Evolutionary conservation across 2,797 vertebrate species (phyloP).

Genomic region (Podarcis siculus): DNA sequence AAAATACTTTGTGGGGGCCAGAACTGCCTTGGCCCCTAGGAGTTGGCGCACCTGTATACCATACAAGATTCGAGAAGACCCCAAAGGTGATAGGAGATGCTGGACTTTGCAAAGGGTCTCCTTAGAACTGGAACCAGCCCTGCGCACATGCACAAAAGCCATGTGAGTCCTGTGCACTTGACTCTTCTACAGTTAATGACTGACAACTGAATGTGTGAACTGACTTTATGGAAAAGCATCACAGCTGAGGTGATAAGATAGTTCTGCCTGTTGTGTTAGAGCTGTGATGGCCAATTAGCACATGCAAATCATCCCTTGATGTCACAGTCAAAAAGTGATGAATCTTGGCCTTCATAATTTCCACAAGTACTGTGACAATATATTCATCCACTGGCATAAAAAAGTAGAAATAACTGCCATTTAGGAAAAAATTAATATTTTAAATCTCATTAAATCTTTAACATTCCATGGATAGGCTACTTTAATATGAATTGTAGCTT

Average conservation of each 20-base stretch:
- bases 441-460: slow-evolving; percentile 69
- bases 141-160: too few relatives aligned
- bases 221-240: neutral
- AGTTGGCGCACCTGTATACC: too few relatives aligned
- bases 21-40: too few relatives aligned
- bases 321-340: neutral
- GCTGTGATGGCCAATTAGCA: neutral
- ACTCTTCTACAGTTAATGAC: neutral
- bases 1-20: too few relatives aligned
- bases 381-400: neutral
- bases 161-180: neutral
- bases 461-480: slow-evolving; percentile 53
- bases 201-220: neutral
- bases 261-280: neutral
- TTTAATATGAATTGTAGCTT: slow-evolving; percentile 67
- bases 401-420: slow-evolving; percentile 60
- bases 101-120: too few relatives aligned
- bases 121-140: too few relatives aligned
- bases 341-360: slow-evolving; percentile 20
- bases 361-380: neutral
- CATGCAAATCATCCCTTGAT: neutral
- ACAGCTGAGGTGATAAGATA: neutral
- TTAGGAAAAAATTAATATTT: slow-evolving; percentile 74
- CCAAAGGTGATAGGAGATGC: too few relatives aligned
- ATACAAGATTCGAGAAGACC: too few relatives aligned